Evolutionary conservation across 2,113 vertebrate species (phyloP), one percentile per base, ranked within the genome.

Genomic region (Ceuthmochares aereus): DNA sequence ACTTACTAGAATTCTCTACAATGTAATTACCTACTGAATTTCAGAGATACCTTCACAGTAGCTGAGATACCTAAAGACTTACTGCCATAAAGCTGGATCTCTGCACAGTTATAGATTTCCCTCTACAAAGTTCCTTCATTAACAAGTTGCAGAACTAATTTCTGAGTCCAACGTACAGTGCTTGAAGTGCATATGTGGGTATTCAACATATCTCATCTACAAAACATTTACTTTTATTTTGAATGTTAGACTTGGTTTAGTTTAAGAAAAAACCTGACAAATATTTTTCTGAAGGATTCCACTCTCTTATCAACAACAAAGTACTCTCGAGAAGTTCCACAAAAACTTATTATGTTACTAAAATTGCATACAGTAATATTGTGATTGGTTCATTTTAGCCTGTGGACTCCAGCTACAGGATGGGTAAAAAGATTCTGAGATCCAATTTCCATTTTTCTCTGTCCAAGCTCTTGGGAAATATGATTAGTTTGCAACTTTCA

Each of bases 401-500:
- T 91, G 58, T 34, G 67, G 58, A 73, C 63, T 94, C 34, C 37
- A 83, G 21, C 26, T 69, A n/a, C 55, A 47, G 55, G 32, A 94
- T 80, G 89, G 16, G 40, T 77, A 93, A 89, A 89, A 84, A 9
- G 17, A 58, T 69, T 85, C 40, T 63, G 45, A 89, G 84, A 93
- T 93, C 54, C 8, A 87, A 36, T 93, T 95, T 93, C 68, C 23
- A 78, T 54, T 92, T 90, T 94, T 60, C 37, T 86, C 60, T 68
- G 19, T 92, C 79, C 83, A 91, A 75, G 17, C 17, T 77, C 80
- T 87, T 68, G 54, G 76, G 66, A 92, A 96, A 93, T 72, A 89
- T 49, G 90, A 76, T 87, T 93, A 56, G 59, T 75, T 81, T 92
- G 83, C 85, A 92, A 51, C 34, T 88, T 93, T 84, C 64, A 94